A percentile compares a stretch with the other conserved stretches of the same genome.
These are phyloP conservation scores for Flexamia atlantica DNA, from an alignment of 2,888 invertebrate species.

Conservation along the genomic window DNA sequence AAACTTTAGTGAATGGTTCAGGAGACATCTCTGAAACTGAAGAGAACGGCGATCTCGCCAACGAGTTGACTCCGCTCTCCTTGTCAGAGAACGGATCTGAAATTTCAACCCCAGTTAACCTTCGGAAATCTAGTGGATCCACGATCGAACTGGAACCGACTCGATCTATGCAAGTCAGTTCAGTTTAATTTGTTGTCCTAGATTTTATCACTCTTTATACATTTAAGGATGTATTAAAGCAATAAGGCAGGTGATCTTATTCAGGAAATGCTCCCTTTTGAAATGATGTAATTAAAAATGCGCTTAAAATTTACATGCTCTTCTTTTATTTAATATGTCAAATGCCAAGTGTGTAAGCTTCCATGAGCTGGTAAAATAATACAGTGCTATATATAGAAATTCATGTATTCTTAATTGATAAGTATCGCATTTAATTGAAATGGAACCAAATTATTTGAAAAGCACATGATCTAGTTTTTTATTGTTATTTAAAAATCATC, in stretches of 20 bases:
- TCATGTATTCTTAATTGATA: no score
- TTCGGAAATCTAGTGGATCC: slow-evolving; percentile 60
- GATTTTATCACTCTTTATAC: neutral
- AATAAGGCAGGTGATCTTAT: neutral
- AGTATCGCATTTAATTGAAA: no score
- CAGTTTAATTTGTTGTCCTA: slow-evolving; percentile 63
- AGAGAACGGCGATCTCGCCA: slow-evolving; percentile 67
- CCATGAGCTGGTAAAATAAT: no score
- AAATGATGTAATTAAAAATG: neutral
- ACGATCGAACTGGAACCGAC: slow-evolving; percentile 66
- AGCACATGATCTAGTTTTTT: no score
- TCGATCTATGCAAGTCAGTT: slow-evolving; percentile 70
- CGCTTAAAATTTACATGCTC: neutral
- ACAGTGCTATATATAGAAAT: no score
- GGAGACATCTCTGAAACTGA: slow-evolving; percentile 69
- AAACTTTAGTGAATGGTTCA: slow-evolving; percentile 66
- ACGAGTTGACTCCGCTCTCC: slow-evolving; percentile 57
- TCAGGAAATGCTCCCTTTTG: neutral
- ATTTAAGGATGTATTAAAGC: neutral
- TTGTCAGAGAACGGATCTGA: slow-evolving; percentile 65
- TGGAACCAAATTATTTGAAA: no score
- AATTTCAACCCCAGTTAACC: slow-evolving; percentile 66
- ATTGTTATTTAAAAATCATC: no score
- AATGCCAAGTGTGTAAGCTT: no score
- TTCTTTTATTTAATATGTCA: neutral